Evolutionary conservation across 2,888 invertebrate species (phyloP), one percentile per base, ranked within the genome.

Genomic region (Thymelicus acteon): DNA sequence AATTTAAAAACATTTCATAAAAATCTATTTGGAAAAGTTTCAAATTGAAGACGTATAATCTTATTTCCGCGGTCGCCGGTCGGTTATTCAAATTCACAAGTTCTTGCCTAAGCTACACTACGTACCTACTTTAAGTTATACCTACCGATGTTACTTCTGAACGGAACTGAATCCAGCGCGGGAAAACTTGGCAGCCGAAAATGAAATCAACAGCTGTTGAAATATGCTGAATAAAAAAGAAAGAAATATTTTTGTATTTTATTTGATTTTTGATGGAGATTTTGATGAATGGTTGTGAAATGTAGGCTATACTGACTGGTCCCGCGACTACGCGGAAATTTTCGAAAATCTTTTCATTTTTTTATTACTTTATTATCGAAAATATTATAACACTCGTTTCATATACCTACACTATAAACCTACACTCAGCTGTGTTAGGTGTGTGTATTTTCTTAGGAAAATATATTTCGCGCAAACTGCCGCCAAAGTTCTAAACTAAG

Each of bases 111-210:
- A 63, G 57, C 47, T 62, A 48, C 68, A 5, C 31, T 4, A 24
- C 0, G 13, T 57, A 57, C 58, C 4, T 31, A 68, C 47, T 68
- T 69, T 19, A 19, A 2, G 19, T 19, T 19, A 19, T 19, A 19
- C 19, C 2, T 19, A 19, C 19, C 19, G 0, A 19, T 54, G 3
- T 58, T 63, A 58, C 37, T 13, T 15, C n/a, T 15, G 24, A 61
- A 62, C 39, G 39, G 48, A 63, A 68, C 62, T 69, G 58, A 63
- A 63, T 69, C 24, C n/a, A 13, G n/a, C n/a, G 39, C 58, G 39
- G 7, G 58, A 61, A 69, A 69, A 63, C 52, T 61, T 60, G 61
- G 60, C 69, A 47, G 62, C 44, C 47, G 68, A 54, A 68, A 63
- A 63, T 63, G 57, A 69, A 69, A 62, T 39, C 54, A 44, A 68